Conservation (phyloP, 2,888 invertebrate genomes). For the Orgyia antiqua region DNA sequence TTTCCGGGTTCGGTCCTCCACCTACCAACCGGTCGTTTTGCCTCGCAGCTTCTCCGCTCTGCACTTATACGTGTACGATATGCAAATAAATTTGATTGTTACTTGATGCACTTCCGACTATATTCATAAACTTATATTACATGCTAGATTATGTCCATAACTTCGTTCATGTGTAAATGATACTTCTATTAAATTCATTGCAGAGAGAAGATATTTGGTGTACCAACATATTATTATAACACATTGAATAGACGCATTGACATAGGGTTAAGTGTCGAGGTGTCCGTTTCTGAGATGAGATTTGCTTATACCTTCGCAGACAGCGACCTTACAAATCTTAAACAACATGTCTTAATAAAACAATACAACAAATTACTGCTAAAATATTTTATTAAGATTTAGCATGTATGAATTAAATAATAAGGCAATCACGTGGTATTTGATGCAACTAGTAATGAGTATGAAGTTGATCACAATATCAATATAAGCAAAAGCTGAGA, state of each 20-base stretch:
- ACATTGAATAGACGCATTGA: too few species aligned
- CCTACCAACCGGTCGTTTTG: slow-evolving; percentile 47
- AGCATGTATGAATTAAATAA: slow-evolving; percentile 70
- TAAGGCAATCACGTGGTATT: slow-evolving; percentile 75
- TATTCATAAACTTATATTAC: slow-evolving; percentile 7
- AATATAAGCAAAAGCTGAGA: slow-evolving; percentile 70
- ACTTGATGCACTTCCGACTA: slow-evolving; percentile 7
- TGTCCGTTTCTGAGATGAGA: too few species aligned
- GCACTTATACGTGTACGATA: slow-evolving; percentile 23
- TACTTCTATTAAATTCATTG: too few species aligned
- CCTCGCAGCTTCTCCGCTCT: slow-evolving; percentile 28
- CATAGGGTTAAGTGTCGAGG: too few species aligned
- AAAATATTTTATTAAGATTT: slow-evolving; percentile 73
- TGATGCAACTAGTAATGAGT: slow-evolving; percentile 64
- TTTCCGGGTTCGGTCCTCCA: slow-evolving; percentile 65
- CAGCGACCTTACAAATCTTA: too few species aligned
- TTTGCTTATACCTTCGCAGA: too few species aligned
- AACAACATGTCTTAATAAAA: too few species aligned
- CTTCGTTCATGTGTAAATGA: too few species aligned
- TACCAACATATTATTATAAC: too few species aligned
- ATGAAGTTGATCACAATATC: slow-evolving; percentile 58
- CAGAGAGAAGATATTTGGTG: too few species aligned
- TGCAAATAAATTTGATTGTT: slow-evolving; percentile 12
- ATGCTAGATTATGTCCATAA: too few species aligned
- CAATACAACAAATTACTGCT: too few species aligned